Base-by-base conservation (phyloP, 2,888 invertebrate species). In the Hesperia comma region DNA sequence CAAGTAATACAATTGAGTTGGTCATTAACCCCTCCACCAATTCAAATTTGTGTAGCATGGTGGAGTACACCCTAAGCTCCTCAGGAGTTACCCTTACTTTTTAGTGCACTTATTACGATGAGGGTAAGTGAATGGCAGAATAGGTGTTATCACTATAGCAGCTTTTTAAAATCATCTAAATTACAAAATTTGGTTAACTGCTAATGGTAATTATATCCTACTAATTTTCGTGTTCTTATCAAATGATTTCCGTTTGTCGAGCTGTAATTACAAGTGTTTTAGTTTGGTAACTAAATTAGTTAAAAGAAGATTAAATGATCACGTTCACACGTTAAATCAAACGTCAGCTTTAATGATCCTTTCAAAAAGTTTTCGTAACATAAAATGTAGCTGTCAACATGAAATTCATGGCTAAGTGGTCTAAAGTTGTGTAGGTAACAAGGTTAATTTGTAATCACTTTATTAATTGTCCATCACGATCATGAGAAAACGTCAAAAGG, bases 301-400 rank as follows among this genome's bases (percentile, higher is more conserved):
- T 19, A 49, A 49, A 10, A 51, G 21, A 51, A 21, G 21, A 26
- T 26, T 51, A 26, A 51, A 21, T 46, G 1, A 46, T 8, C 46
- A 46, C 5, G 51, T 51, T 51, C 51, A 51, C 51, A 51, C 51
- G 10, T 51, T 51, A 51, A 51, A 51, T 51, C 51, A 51, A 0
- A 51, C 51, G 51, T 51, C 51, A 51, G 26, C 26, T 51, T 26
- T 51, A 51, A 51, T 51, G 21, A 51, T 26, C 26, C 51, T 51
- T 51, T 51, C 26, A 51, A 51, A 51, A 51, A 6, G 14, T 12
- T 51, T 51, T 26, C 26, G 51, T 14, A 26, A 51, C 6, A 49
- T 6, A 51, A 51, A 51, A 26, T 51, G 51, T 51, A 26, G 46
- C 46, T 46, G 46, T 46, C 46, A 46, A 46, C 46, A 46, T 17